These are phyloP conservation scores for Varecia variegata DNA, from an alignment of 2,797 vertebrate species.

Conservation along the genomic window DNA sequence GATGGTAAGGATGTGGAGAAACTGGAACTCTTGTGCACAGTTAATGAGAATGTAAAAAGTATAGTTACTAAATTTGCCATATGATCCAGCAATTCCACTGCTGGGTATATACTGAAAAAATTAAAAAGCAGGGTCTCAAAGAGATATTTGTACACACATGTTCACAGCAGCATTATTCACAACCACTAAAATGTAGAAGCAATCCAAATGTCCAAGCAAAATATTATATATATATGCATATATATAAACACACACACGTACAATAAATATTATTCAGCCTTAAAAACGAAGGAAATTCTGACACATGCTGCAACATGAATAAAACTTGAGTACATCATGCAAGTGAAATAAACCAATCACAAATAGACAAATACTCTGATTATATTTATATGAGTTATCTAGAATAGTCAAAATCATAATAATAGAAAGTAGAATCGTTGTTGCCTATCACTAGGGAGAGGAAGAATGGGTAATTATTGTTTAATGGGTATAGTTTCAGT, in stretches of 20 bases:
- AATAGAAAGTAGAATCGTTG: neutral
- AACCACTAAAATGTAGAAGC: neutral
- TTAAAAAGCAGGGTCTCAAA: neutral
- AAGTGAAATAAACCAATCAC: neutral
- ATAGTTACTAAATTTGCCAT: neutral
- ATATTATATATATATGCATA: neutral
- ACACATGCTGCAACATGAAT: neutral
- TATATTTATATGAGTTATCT: neutral
- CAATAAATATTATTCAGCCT: neutral
- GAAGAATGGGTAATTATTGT: neutral
- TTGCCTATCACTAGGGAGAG: neutral
- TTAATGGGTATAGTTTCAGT: neutral
- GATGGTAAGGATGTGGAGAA: neutral
- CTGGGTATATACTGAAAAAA: neutral
- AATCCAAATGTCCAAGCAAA: neutral
- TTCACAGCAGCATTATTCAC: neutral
- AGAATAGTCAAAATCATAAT: neutral
- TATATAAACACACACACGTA: neutral
- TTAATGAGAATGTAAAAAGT: neutral
- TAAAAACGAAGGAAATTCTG: neutral
- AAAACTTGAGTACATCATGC: neutral
- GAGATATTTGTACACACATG: neutral
- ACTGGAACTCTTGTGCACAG: neutral
- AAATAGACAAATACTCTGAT: neutral
- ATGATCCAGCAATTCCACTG: neutral